Conservation (phyloP, 2,113 vertebrate species). For the Porphyrio hochstetteri region DNA sequence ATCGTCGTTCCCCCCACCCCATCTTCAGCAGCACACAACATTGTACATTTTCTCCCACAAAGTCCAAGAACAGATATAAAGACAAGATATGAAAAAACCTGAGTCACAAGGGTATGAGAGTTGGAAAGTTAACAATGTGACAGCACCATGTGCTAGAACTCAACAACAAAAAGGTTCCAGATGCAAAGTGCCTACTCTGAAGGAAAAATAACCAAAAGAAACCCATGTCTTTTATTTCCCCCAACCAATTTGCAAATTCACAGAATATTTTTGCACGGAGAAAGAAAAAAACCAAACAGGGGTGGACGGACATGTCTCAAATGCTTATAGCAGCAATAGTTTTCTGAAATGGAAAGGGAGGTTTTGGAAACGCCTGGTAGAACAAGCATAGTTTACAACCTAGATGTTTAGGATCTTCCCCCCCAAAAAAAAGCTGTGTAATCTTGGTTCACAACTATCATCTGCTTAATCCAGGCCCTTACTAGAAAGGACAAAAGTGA, state of each 20-base stretch:
- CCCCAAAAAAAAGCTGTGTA: not conserved
- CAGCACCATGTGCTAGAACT: not conserved
- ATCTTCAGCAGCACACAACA: not conserved
- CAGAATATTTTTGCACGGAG: not conserved
- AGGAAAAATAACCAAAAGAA: not conserved
- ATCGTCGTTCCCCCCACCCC: not conserved
- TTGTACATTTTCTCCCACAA: not conserved
- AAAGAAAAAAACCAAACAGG: not conserved
- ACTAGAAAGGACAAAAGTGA: not conserved
- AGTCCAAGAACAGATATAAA: not conserved
- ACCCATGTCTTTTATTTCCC: not conserved
- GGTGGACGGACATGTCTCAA: fast-evolving
- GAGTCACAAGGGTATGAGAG: not conserved
- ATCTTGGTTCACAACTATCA: not conserved
- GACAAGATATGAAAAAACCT: not conserved
- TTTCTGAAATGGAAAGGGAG: not conserved
- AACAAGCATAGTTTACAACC: not conserved
- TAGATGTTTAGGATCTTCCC: not conserved
- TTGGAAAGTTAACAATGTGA: not conserved
- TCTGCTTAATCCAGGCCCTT: not conserved
- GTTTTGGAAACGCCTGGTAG: not conserved
- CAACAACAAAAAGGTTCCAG: not conserved
- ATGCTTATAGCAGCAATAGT: not conserved
- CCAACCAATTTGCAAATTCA: not conserved
- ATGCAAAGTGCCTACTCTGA: not conserved